These are phyloP conservation scores for Tenthredo livida DNA, from an alignment of 2,888 invertebrate species.

Conservation along the genomic window DNA sequence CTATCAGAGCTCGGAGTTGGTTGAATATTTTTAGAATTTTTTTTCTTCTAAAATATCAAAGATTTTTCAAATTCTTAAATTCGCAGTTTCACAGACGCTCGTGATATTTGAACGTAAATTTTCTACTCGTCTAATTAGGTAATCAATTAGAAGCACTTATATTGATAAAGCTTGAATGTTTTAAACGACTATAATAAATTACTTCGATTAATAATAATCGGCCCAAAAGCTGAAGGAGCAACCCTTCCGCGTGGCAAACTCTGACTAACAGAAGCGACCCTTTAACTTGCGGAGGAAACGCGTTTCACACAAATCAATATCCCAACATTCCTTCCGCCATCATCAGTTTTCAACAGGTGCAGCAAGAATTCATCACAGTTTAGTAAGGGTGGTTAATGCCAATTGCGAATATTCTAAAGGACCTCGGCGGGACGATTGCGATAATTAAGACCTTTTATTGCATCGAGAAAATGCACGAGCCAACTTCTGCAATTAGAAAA, in stretches of 20 bases:
- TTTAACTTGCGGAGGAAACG: conserved; percentile 5
- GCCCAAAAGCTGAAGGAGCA: not conserved
- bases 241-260: not conserved
- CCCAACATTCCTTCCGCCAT: conserved; percentile 38
- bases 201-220: not conserved
- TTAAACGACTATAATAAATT: not conserved
- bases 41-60: no score
- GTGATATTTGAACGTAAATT: not conserved
- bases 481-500: not conserved
- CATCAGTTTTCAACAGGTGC: conserved; percentile 35
- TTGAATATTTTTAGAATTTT: no score
- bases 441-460: not conserved
- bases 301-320: conserved; percentile 33
- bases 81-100: not conserved
- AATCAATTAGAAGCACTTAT: not conserved
- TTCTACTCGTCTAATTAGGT: not conserved
- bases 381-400: no score
- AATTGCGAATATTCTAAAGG: not conserved
- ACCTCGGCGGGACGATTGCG: not conserved
- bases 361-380: not conserved
- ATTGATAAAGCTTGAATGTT: not conserved
- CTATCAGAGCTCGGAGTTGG: no score
- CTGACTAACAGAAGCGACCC: conserved; percentile 25
- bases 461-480: no score
- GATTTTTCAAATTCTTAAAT: not conserved